These are phyloP conservation scores for Lycocerus yunnanus DNA, from an alignment of 2,888 invertebrate genomes.

Conservation along the genomic window DNA sequence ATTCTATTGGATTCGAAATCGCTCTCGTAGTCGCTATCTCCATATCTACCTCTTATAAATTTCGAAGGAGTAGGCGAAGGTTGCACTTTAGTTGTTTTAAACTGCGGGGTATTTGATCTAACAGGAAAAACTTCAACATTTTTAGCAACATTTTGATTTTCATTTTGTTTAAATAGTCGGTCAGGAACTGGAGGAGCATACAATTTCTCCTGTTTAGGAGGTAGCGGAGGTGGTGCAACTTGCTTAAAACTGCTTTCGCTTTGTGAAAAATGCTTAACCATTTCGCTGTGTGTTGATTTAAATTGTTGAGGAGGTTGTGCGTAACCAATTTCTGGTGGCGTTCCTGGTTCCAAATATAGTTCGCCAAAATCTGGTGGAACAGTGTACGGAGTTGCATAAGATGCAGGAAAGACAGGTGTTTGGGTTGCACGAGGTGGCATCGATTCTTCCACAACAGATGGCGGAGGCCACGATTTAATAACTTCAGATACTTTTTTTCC, in stretches of 20 bases:
- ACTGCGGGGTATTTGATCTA: slow-evolving; percentile 56
- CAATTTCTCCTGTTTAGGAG: slow-evolving; percentile 54
- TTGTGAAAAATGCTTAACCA: slow-evolving; percentile 57
- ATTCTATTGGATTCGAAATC: slow-evolving; percentile 60
- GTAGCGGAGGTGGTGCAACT: slow-evolving; percentile 52
- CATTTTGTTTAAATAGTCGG: slow-evolving; percentile 35
- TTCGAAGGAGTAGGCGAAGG: slow-evolving; percentile 64
- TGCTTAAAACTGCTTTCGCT: slow-evolving; percentile 23
- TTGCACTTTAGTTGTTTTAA: slow-evolving; percentile 50
- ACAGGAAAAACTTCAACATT: slow-evolving; percentile 51
- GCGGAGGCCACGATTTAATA: slow-evolving; percentile 58
- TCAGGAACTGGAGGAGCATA: slow-evolving; percentile 55
- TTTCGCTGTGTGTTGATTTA: slow-evolving; percentile 59
- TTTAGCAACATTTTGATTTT: slow-evolving; percentile 49
- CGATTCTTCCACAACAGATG: slow-evolving; percentile 51
- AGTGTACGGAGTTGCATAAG: slow-evolving; percentile 43
- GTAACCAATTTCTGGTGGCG: slow-evolving; percentile 70
- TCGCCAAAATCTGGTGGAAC: slow-evolving; percentile 57
- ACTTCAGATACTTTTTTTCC: slow-evolving; percentile 56
- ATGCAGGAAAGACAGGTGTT: slow-evolving; percentile 42
- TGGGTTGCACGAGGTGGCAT: slow-evolving; percentile 25
- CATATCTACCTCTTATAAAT: slow-evolving; percentile 61
- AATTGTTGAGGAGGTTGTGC: slow-evolving; percentile 59
- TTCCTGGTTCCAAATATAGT: slow-evolving; percentile 66
- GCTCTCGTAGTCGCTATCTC: slow-evolving; percentile 72